phyloP scores from a whole-genome alignment of 2,888 invertebrate genomes.

The Nomada flava region DNA sequence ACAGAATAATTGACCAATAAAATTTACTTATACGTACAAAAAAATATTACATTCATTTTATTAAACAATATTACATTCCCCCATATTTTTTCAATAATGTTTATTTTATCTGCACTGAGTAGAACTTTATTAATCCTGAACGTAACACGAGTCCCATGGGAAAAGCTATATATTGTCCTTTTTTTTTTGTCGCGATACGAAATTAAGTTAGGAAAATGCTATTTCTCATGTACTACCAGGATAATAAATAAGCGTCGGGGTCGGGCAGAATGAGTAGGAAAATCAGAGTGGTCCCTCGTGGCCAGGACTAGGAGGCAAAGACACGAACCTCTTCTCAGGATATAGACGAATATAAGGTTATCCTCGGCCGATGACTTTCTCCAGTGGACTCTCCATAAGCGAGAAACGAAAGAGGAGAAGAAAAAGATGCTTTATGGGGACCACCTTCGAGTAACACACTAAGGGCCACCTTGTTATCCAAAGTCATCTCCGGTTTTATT shows the following conservation, averaged over 20 bases:
- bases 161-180: no score
- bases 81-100: no score
- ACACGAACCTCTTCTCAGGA: slow-evolving; percentile 4
- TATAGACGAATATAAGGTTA: slow-evolving; percentile 34
- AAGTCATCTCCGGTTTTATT: slow-evolving; percentile 60
- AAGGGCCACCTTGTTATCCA: slow-evolving; percentile 65
- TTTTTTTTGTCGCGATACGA: no score
- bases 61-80: no score
- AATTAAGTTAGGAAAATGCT: neutral
- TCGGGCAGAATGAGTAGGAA: slow-evolving; percentile 5
- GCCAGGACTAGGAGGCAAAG: neutral
- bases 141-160: no score
- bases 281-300: slow-evolving; percentile 22
- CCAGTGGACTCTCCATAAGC: slow-evolving; percentile 18
- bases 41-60: no score
- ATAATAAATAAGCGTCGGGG: neutral
- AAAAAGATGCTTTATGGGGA: slow-evolving; percentile 45
- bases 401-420: neutral
- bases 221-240: neutral
- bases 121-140: no score
- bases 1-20: no score
- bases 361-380: slow-evolving; percentile 30
- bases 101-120: no score
- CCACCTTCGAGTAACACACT: slow-evolving; percentile 41
- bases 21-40: no score